Percentiles rank a stretch among this genome's conserved stretches.
Evolutionary conservation across 2,113 vertebrate genomes (phyloP).

Genomic region (Eulemur rufifrons): DNA sequence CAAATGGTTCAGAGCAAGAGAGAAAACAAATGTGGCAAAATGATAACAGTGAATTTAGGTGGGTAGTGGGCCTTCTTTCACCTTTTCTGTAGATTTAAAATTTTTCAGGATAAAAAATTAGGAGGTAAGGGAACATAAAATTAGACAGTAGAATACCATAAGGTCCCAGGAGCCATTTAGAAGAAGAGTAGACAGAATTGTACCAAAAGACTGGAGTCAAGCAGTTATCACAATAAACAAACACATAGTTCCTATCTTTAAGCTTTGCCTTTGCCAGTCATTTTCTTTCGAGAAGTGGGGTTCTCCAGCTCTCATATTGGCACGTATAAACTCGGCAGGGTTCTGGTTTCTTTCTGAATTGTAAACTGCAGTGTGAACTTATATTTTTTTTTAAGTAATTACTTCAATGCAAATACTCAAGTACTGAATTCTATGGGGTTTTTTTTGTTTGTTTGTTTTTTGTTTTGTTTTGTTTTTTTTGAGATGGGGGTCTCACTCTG

Average conservation of each 20-base stretch:
- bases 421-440: neutral
- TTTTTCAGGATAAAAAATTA: neutral
- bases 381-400: neutral
- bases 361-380: neutral
- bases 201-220: neutral
- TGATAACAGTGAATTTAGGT: neutral
- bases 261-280: neutral
- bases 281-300: neutral
- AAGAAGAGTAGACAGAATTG: neutral
- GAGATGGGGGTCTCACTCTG: too few relatives aligned
- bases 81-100: neutral
- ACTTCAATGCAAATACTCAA: neutral
- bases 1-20: neutral
- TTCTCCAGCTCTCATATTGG: neutral
- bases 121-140: neutral
- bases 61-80: neutral
- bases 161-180: neutral
- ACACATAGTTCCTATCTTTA: neutral
- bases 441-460: too few relatives aligned
- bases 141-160: neutral
- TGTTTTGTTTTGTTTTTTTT: too few relatives aligned
- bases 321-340: neutral
- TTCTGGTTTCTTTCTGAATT: neutral
- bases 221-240: neutral
- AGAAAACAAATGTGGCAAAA: neutral